Percentiles rank a stretch among this genome's conserved stretches.
Conservation (phyloP, 64 coral and sea anemone species). For the Pocillopora damicornis region DNA sequence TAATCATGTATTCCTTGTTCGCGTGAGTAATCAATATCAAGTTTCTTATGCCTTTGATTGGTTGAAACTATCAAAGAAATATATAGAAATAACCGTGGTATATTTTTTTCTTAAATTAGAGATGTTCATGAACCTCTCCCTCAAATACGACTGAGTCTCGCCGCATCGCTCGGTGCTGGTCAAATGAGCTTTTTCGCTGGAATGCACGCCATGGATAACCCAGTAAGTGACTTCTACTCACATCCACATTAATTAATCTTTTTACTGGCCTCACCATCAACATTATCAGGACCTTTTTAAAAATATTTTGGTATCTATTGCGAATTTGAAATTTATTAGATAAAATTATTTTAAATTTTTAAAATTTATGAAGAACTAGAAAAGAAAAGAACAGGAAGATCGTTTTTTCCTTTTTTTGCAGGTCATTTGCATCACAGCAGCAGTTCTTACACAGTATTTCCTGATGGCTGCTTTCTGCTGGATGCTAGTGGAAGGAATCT, state of each 20-base stretch:
- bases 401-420: neutral
- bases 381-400: no score
- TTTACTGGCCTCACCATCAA: no score
- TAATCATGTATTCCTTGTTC: constrained; percentile 20
- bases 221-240: neutral
- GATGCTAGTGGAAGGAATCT: no score
- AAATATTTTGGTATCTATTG: no score
- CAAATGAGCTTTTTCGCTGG: constrained; percentile 47
- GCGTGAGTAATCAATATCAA: neutral
- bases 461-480: no score
- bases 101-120: neutral
- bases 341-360: no score
- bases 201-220: constrained; percentile 14
- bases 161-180: constrained; percentile 26
- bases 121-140: constrained; percentile 28
- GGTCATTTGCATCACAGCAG: neutral
- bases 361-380: neutral
- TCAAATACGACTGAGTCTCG: constrained; percentile 43
- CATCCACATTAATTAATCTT: no score
- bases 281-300: no score
- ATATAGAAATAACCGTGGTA: neutral
- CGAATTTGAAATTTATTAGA: no score
- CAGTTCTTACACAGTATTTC: no score
- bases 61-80: no score
- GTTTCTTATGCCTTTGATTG: no score